Evolutionary conservation across 2,113 vertebrate species (phyloP), one percentile per base, ranked within the genome.

Genomic region (Brachypodius melanocephalos): DNA sequence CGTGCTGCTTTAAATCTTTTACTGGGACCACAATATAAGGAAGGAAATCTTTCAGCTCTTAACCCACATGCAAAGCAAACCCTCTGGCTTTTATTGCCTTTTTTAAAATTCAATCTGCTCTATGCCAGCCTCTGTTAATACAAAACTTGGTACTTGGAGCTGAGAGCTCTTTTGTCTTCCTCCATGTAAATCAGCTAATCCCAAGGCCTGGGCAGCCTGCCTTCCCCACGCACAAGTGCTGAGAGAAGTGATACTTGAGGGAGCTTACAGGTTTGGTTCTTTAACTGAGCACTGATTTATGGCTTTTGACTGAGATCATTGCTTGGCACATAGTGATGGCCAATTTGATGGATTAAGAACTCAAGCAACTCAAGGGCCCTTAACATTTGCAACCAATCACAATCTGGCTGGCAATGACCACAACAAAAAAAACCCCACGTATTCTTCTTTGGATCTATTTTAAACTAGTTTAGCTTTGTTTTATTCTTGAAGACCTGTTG

Each of bases 331-430:
- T n/a, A 21, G 72, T 46, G 76, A 51, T 93, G 95, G 42, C 72
- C 91, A 62, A 0, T 85, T 89, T 93, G 92, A 93, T 93, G 83
- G 40, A 96, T 96, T 83, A 80, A 91, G 59, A 49, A 36, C 46
- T 95, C 19, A 6, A 48, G 42, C 76, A 85, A 48, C 86, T 93
- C 85, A 72, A 88, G 81, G 54, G 61, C 49, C 89, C 71, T 96
- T 81, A 92, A 87, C 89, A 72, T 90, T 92, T 91, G 79, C 75
- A 93, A 93, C 80, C 86, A 73, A 83, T 95, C 88, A 89, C 93
- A 54, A 78, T 59, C 63, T 91, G 65, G 28, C 58, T 91, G 95
- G 74, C 92, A 80, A 63, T 40, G 58, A 43, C 69, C 89, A 69
- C 66, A 83, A 69, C 42, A 71, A 81, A 94, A 94, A 45, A 87